Percentiles rank a stretch among this genome's conserved stretches.
These are phyloP conservation scores for Loxodonta africana DNA, from an alignment of 2,113 vertebrate genomes.

Conservation along the genomic window DNA sequence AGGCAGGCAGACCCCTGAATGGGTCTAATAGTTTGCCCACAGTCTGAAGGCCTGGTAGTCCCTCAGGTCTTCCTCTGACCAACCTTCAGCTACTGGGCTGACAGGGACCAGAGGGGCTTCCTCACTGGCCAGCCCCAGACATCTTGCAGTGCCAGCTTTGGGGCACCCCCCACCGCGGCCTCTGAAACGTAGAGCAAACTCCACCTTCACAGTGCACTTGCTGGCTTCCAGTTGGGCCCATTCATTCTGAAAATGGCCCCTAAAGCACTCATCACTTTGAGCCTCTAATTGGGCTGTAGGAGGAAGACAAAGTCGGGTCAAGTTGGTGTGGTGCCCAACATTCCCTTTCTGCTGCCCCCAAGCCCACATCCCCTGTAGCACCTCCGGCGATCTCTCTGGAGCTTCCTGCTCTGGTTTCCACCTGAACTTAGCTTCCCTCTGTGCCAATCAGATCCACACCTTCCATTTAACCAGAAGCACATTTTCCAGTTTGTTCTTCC, in stretches of 20 bases:
- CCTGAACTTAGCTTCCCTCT: constrained; percentile 75
- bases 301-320: background rate
- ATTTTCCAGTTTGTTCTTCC: constrained; percentile 79
- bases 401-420: constrained; percentile 76
- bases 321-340: rapidly evolving
- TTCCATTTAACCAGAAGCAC: constrained; percentile 81
- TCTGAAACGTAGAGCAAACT: background rate
- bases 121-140: background rate
- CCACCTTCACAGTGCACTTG: background rate
- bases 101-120: background rate
- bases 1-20: rapidly evolving
- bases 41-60: background rate
- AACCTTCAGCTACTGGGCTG: background rate
- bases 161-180: background rate
- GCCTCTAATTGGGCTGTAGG: background rate
- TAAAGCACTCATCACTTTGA: background rate
- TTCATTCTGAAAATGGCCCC: constrained; percentile 2
- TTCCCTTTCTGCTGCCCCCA: background rate
- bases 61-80: background rate
- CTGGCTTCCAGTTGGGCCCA: background rate
- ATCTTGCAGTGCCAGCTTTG: background rate
- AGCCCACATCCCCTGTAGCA: constrained; percentile 23
- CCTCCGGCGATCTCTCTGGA: constrained; percentile 12
- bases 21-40: no score
- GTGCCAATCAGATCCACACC: constrained; percentile 71